Evolutionary conservation across 2,113 vertebrate genomes (phyloP).

Genomic region (Apodemus sylvaticus): DNA sequence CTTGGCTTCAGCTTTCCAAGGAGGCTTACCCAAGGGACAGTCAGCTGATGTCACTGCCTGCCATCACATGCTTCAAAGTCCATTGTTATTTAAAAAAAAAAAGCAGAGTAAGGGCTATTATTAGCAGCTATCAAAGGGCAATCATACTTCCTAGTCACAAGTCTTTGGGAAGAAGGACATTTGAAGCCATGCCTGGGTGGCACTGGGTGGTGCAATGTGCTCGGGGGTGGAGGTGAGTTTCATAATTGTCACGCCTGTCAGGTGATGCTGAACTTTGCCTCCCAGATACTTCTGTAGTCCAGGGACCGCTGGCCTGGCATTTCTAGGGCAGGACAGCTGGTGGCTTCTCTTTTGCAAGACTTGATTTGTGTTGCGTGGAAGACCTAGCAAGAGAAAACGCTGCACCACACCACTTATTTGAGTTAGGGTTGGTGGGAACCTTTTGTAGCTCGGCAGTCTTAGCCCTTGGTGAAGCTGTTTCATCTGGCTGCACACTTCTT

Average conservation of each 20-base stretch:
- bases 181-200: slow-evolving; percentile 49
- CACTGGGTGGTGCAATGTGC: slow-evolving; percentile 15
- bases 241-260: slow-evolving; percentile 47
- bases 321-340: slow-evolving; percentile 35
- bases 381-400: not conserved
- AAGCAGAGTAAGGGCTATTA: slow-evolving; percentile 51
- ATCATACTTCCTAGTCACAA: slow-evolving; percentile 66
- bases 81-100: slow-evolving; percentile 43
- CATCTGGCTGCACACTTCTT: not conserved
- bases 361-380: not conserved
- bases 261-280: slow-evolving; percentile 48
- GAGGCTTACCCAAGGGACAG: slow-evolving; percentile 7
- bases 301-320: slow-evolving; percentile 29
- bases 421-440: not conserved
- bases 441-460: not conserved
- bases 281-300: slow-evolving; percentile 23
- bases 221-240: slow-evolving; percentile 59
- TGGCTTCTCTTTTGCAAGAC: slow-evolving; percentile 47
- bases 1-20: slow-evolving; percentile 31
- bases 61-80: slow-evolving; percentile 66
- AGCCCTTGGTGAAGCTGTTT: not conserved
- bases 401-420: not conserved
- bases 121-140: slow-evolving; percentile 55
- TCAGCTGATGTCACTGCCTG: slow-evolving; percentile 51
- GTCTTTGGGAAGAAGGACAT: slow-evolving; percentile 57